Evolutionary conservation across 2,888 invertebrate genomes (phyloP).

Genomic region (Drosophila subsilvestris): DNA sequence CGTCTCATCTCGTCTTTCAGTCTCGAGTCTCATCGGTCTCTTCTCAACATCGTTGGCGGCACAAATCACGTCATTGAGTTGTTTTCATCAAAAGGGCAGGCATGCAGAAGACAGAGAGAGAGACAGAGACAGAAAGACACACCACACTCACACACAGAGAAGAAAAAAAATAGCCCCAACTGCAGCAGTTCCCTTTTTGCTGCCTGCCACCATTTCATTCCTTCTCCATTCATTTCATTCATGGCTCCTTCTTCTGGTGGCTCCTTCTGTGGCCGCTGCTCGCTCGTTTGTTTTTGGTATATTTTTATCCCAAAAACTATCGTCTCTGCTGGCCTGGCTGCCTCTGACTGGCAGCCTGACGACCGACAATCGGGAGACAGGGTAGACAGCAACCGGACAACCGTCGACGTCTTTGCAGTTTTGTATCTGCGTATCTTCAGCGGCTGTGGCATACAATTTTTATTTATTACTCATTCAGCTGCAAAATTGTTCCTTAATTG

Average conservation of each 20-base stretch:
- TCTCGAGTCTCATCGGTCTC: not conserved
- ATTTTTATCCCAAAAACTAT: slow-evolving; percentile 80
- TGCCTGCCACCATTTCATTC: not conserved
- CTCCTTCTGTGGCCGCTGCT: not conserved
- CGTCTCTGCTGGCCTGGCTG: slow-evolving; percentile 35
- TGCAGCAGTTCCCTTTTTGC: not conserved
- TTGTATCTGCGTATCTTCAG: slow-evolving; percentile 78
- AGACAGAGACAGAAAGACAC: not conserved
- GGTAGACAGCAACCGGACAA: slow-evolving; percentile 15
- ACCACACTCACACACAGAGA: not conserved
- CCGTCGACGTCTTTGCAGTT: slow-evolving; percentile 74
- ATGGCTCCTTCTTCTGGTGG: slow-evolving; percentile 1
- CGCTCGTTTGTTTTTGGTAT: slow-evolving; percentile 59
- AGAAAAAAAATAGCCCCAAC: not conserved
- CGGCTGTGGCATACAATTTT: slow-evolving; percentile 77
- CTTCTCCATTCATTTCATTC: slow-evolving; percentile 58
- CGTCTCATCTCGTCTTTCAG: not conserved
- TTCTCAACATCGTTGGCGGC: slow-evolving; percentile 71
- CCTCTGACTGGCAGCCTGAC: slow-evolving; percentile 60
- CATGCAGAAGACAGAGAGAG: slow-evolving; percentile 52
- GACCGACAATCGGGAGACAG: slow-evolving; percentile 26
- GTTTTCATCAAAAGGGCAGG: slow-evolving; percentile 81
- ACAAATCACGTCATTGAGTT: slow-evolving; percentile 81
- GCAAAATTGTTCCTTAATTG: slow-evolving; percentile 83
- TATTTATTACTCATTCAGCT: slow-evolving; percentile 83